Evolutionary conservation across 2,113 vertebrate genomes (phyloP).

Genomic region (Crypturellus undulatus): DNA sequence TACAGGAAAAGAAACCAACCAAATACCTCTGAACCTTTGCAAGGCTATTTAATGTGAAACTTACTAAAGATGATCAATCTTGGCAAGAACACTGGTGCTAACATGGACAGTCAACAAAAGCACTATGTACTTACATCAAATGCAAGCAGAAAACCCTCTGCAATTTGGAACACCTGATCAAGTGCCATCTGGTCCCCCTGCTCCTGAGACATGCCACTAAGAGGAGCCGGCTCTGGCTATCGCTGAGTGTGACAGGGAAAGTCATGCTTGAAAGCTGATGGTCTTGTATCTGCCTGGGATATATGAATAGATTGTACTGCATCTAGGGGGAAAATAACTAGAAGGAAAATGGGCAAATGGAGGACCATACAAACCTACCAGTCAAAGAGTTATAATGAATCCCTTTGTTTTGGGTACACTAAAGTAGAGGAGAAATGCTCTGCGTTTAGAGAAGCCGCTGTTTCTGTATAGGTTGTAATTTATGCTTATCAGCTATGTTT

Average conservation of each 20-base stretch:
- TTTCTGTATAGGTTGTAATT: neutral
- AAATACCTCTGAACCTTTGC: neutral
- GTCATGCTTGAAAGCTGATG: neutral
- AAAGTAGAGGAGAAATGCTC: neutral
- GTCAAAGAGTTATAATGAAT: neutral
- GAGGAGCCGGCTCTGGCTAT: neutral
- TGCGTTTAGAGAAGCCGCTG: neutral
- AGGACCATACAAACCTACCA: neutral
- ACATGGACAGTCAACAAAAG: neutral
- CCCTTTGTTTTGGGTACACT: neutral
- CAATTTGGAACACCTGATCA: neutral
- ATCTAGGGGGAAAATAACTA: neutral
- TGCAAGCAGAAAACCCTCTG: neutral
- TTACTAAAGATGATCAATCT: neutral
- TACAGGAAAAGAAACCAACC: neutral
- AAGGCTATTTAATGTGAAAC: neutral
- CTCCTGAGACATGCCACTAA: neutral
- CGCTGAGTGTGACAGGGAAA: neutral
- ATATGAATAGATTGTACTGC: neutral
- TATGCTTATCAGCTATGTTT: neutral
- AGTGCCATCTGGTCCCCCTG: rapidly evolving
- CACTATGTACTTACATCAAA: rapidly evolving
- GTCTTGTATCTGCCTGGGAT: neutral
- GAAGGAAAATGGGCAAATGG: neutral
- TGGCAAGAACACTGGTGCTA: too few species aligned